phyloP scores from a whole-genome alignment of 2,797 vertebrate genomes.

The Sebastiscus tertius region DNA sequence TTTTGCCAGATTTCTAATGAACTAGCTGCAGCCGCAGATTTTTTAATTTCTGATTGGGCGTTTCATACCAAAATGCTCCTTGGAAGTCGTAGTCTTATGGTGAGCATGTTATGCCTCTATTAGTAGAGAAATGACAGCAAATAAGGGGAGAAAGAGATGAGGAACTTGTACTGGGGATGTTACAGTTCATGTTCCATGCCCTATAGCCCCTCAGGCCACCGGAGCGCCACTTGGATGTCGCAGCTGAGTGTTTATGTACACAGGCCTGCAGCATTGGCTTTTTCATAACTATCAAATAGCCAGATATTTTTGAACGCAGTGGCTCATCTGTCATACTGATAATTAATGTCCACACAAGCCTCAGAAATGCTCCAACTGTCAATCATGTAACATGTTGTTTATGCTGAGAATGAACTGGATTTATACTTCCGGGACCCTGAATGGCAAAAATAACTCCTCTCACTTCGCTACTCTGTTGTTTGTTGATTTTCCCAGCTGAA shows the following conservation, averaged over 20 bases:
- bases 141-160: background rate
- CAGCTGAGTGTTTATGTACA: background rate
- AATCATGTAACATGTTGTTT: background rate
- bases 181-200: background rate
- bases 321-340: background rate
- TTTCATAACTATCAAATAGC: background rate
- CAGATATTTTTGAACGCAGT: background rate
- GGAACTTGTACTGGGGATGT: background rate
- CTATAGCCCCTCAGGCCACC: background rate
- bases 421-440: background rate
- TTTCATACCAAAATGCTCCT: background rate
- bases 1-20: background rate
- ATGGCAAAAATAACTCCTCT: background rate
- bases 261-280: background rate
- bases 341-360: background rate
- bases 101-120: too few relatives aligned
- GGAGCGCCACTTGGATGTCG: background rate
- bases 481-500: slow-evolving; percentile 1
- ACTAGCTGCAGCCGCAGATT: background rate
- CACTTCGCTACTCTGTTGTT: background rate
- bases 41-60: background rate
- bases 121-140: background rate
- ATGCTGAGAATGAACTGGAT: background rate
- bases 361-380: background rate
- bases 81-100: background rate